Percentiles rank a stretch among this genome's conserved stretches.
Evolutionary conservation across 2,797 vertebrate genomes (phyloP).

Genomic region (Falco naumanni): DNA sequence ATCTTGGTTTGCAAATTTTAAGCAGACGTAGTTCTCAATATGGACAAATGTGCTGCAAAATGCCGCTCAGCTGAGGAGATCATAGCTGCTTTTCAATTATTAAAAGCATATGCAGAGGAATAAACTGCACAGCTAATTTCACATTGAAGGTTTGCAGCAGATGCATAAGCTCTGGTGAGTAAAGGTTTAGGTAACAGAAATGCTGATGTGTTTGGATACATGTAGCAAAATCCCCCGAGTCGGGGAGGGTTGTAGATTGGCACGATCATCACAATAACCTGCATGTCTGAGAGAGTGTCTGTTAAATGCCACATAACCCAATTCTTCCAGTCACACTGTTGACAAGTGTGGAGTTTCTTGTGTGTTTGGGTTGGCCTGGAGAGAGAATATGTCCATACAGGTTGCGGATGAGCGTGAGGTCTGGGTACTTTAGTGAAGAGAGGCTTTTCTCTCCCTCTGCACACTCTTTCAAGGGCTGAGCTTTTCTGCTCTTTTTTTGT

Average conservation of each 20-base stretch:
- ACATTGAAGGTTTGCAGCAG: not conserved
- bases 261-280: not conserved
- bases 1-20: conserved; percentile 66
- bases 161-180: not conserved
- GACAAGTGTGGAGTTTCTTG: not conserved
- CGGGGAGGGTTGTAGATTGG: not conserved
- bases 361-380: not conserved
- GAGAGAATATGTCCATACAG: not conserved
- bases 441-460: not conserved
- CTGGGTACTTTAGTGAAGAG: not conserved
- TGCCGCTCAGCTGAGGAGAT: conserved; percentile 44
- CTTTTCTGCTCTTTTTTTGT: not conserved
- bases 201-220: not conserved
- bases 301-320: not conserved
- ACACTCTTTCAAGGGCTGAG: not conserved
- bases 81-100: conserved; percentile 44
- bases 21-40: conserved; percentile 42
- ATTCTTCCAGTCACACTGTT: not conserved
- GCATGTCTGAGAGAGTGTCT: not conserved
- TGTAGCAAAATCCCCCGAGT: not conserved
- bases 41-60: conserved; percentile 54
- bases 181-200: conserved; percentile 1
- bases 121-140: conserved; percentile 16
- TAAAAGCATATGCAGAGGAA: conserved; percentile 46
- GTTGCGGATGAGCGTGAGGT: not conserved